Percentiles rank a stretch among this genome's conserved stretches.
Evolutionary conservation across 2,797 vertebrate species (phyloP).

Genomic region (Myotis daubentonii): DNA sequence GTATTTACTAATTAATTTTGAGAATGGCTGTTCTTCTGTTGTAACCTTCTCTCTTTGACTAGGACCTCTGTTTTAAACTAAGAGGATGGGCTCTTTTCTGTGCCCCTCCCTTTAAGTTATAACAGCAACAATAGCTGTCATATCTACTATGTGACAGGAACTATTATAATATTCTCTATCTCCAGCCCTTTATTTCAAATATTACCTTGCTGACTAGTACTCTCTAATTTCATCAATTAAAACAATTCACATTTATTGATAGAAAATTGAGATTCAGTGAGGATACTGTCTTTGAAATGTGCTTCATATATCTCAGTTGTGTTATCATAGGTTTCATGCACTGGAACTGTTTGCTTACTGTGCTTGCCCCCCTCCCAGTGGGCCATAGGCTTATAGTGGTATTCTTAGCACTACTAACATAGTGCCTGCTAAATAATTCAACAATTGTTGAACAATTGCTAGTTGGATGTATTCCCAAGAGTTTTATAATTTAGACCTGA

Average conservation of each 20-base stretch:
- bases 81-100: background rate
- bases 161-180: background rate
- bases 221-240: constrained; percentile 6
- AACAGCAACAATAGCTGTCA: background rate
- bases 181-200: background rate
- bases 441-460: background rate
- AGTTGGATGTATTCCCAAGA: background rate
- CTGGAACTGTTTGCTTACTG: background rate
- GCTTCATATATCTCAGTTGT: background rate
- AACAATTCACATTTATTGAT: background rate
- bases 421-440: background rate
- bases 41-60: background rate
- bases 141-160: background rate
- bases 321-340: background rate
- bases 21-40: constrained; percentile 30
- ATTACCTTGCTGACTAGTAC: background rate
- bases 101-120: background rate
- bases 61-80: background rate
- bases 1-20: constrained; percentile 24
- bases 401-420: background rate
- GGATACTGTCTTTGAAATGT: background rate
- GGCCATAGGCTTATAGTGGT: background rate
- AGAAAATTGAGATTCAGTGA: background rate
- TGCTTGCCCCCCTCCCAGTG: background rate
- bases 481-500: background rate